Conservation (phyloP, 2,113 vertebrate genomes). For the Eptatretus burgeri region DNA sequence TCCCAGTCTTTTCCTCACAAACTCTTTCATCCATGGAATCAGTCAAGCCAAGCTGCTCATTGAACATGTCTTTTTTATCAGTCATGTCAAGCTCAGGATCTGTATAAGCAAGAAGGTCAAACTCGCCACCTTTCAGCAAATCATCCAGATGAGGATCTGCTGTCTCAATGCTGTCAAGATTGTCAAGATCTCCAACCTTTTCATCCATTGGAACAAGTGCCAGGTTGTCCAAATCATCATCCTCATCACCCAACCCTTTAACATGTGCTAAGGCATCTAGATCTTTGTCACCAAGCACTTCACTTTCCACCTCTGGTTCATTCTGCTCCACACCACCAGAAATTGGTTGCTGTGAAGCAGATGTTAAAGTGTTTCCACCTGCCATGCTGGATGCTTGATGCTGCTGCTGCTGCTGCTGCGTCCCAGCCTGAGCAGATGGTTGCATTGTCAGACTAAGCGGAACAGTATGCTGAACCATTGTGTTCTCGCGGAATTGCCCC, state of each 20-base stretch:
- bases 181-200: slow-evolving; percentile 68
- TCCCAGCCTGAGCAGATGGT: too few species aligned
- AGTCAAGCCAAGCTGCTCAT: slow-evolving; percentile 52
- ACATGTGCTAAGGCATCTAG: slow-evolving; percentile 44
- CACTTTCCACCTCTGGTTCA: not conserved
- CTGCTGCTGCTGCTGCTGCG: too few species aligned
- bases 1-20: not conserved
- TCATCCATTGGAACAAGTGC: slow-evolving; percentile 72
- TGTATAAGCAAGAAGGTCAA: slow-evolving; percentile 82
- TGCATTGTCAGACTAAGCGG: too few species aligned
- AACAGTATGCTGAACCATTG: too few species aligned
- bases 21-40: slow-evolving; percentile 40
- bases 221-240: slow-evolving; percentile 66
- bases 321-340: not conserved
- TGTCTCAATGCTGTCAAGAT: slow-evolving; percentile 37
- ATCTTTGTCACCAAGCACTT: slow-evolving; percentile 3
- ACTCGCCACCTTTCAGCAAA: slow-evolving; percentile 59
- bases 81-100: slow-evolving; percentile 71
- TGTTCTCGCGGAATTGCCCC: too few species aligned
- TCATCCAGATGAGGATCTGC: slow-evolving; percentile 64
- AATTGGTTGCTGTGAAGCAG: too few species aligned
- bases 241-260: slow-evolving; percentile 38
- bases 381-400: too few species aligned
- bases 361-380: too few species aligned
- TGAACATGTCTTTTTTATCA: slow-evolving; percentile 89